Percentiles rank a stretch among this genome's conserved stretches.
phyloP scores from a whole-genome alignment of 1,140 invertebrate species.

The Drosophila guanche region DNA sequence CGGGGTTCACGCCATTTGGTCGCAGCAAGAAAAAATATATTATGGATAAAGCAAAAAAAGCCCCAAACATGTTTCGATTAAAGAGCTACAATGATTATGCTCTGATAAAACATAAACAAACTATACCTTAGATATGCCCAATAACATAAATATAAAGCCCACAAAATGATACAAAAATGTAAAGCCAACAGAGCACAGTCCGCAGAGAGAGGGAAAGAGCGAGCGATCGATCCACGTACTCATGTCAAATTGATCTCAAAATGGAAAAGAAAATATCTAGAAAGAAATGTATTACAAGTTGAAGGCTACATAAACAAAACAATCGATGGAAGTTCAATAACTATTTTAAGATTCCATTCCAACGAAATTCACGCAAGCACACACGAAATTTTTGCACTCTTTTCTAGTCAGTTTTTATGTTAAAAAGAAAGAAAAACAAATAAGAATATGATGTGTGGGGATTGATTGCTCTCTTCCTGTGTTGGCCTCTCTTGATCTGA shows the following conservation, averaged over 20 bases:
- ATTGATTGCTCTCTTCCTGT: slow-evolving; percentile 15
- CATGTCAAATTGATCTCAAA: slow-evolving; percentile 58
- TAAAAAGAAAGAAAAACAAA: slow-evolving; percentile 41
- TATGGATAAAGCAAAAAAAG: slow-evolving; percentile 34
- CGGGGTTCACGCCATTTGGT: slow-evolving; percentile 45
- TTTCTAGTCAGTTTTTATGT: slow-evolving; percentile 65
- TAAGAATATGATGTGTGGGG: slow-evolving; percentile 52
- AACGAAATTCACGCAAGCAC: slow-evolving; percentile 35
- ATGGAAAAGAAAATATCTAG: slow-evolving; percentile 23
- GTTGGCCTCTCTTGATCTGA: background rate
- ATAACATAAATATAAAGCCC: slow-evolving; percentile 5
- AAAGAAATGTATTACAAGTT: slow-evolving; percentile 48
- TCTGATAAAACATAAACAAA: slow-evolving; percentile 36
- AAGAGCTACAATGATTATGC: slow-evolving; percentile 32
- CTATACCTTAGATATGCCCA: background rate
- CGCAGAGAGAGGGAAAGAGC: background rate
- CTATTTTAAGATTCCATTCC: slow-evolving; percentile 55
- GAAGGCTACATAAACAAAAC: slow-evolving; percentile 43
- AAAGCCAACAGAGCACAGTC: slow-evolving; percentile 4
- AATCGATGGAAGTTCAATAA: slow-evolving; percentile 43
- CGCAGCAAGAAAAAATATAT: slow-evolving; percentile 37
- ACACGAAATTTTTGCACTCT: slow-evolving; percentile 46
- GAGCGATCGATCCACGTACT: background rate
- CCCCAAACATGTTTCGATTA: slow-evolving; percentile 45
- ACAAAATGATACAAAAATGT: slow-evolving; percentile 18